Evolutionary conservation across 2,888 invertebrate species (phyloP), one percentile per base, ranked within the genome.

Genomic region (Tuberolachnus salignus): DNA sequence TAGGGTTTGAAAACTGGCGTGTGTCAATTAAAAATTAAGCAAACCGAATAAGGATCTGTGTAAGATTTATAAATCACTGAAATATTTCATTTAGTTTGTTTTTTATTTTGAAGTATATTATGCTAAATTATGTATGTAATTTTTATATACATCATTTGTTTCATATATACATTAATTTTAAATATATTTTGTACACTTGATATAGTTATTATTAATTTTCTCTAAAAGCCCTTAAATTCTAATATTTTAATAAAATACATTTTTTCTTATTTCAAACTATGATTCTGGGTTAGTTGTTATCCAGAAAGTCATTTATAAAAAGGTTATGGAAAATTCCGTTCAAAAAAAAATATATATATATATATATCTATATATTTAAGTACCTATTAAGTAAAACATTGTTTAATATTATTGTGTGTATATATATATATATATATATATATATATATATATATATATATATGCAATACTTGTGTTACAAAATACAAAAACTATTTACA

Each of bases 1-100:
- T 83, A 90, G 90, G 98, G 98, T 6, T 88, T 99, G 80, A 99
- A 99, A 87, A 99, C 98, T 1, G 99, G 98, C 72, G 98, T 98
- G 97, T 99, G 98, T 86, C 98, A 99, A 85, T 87, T 99, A 82
- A 90, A 98, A 67, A 98, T 97, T 0, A 97, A 97, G 85, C 95
- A 78, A 78, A 78, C 67, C 51, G 78, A 78, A 49, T 49, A 34
- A 78, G 1, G 78, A 78, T 69, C 16, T 69, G 34, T 11, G 67
- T n/a, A n/a, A 16, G 69, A 78, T 44, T 78, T 21, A 61, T 74
- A 42, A 49, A 51, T 63, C 6, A 21, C 14, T 34, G 0, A 11
- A 59, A 3, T 34, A 34, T 19, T 51, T 64, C 51, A 16, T 73
- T 14, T 8, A 11, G 1, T 70, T 55, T 23, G n/a, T 26, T 59